phyloP scores from a whole-genome alignment of 2,888 invertebrate genomes.

The Teleiodes luculella region DNA sequence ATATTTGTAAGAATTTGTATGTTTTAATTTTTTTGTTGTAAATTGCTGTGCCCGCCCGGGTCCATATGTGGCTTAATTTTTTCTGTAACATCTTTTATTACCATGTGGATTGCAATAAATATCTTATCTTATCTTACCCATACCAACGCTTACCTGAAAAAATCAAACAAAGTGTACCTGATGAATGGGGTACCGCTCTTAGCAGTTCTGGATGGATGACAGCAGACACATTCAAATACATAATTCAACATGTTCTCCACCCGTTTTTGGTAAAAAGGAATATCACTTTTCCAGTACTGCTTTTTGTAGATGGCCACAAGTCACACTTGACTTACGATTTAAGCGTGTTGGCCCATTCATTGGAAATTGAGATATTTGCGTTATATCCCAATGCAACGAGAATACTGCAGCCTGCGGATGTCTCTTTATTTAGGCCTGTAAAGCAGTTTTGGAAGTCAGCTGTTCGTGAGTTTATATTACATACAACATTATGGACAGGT shows the following conservation, averaged over 20 bases:
- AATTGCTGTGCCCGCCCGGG: no score
- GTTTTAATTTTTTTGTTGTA: no score
- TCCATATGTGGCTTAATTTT: no score
- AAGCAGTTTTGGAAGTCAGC: constrained; percentile 13
- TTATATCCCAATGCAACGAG: constrained; percentile 22
- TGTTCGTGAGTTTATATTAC: constrained; percentile 7
- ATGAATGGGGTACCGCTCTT: neutral
- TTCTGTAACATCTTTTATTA: no score
- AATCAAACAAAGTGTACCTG: neutral
- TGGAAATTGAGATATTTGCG: constrained; percentile 17
- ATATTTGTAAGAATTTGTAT: no score
- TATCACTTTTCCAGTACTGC: constrained; percentile 19
- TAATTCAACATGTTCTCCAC: neutral
- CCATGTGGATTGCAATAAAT: no score
- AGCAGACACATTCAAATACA: neutral
- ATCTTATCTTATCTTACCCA: no score
- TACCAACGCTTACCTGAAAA: neutral
- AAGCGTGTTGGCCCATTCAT: constrained; percentile 14
- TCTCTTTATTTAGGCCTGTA: constrained; percentile 17
- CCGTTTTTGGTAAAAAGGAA: neutral
- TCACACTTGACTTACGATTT: constrained; percentile 21
- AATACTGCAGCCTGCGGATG: constrained; percentile 20
- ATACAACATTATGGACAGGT: neutral
- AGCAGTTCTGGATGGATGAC: constrained; percentile 2
- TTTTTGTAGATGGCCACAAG: constrained; percentile 28